Conservation (phyloP, 2,113 vertebrate species). For the Patagioenas fasciata region DNA sequence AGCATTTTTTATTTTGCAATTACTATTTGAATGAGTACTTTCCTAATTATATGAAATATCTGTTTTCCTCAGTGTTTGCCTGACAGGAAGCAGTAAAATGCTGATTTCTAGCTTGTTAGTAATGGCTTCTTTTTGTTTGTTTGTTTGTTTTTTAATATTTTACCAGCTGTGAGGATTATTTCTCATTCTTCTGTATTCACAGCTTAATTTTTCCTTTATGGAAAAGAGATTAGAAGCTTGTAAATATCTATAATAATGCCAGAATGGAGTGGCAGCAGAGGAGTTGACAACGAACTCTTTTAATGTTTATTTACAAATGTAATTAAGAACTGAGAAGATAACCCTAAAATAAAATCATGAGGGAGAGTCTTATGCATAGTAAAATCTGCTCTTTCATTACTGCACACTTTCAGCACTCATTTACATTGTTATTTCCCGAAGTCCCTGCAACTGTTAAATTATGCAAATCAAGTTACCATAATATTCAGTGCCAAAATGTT, state of each 20-base stretch:
- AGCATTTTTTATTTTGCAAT: neutral
- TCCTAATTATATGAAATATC: constrained; percentile 35
- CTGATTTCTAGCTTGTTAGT: neutral
- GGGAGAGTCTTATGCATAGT: neutral
- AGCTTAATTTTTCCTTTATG: neutral
- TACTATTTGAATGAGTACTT: constrained; percentile 32
- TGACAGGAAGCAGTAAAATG: constrained; percentile 45
- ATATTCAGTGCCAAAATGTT: constrained; percentile 59
- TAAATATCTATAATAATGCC: neutral
- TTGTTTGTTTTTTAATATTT: neutral
- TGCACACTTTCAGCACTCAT: constrained; percentile 4
- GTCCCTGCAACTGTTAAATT: constrained; percentile 62
- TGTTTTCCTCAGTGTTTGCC: constrained; percentile 30
- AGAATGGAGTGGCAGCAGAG: neutral
- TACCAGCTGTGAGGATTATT: neutral
- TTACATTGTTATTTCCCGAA: constrained; percentile 65
- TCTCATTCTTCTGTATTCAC: neutral
- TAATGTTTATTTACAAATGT: constrained; percentile 45
- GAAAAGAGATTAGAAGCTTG: neutral
- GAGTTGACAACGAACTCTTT: neutral
- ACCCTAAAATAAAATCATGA: neutral
- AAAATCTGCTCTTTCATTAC: constrained; percentile 36
- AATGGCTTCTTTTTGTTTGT: neutral
- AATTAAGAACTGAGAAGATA: constrained; percentile 29
- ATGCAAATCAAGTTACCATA: constrained; percentile 61